Conservation (phyloP, 2,888 invertebrate species). For the Platyscelio sp. region DNA sequence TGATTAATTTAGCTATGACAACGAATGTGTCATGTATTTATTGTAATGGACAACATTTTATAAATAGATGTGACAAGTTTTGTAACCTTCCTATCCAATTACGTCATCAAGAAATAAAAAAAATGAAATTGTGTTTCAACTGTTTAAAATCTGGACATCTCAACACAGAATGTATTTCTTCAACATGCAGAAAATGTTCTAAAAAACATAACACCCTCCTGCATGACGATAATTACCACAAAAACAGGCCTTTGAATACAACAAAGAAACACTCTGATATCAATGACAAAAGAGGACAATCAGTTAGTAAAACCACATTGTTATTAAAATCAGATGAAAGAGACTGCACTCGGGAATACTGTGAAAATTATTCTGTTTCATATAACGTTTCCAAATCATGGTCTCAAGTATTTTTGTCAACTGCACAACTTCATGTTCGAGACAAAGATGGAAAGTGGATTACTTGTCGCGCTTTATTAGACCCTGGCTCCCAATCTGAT, state of each 20-base stretch:
- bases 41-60: constrained; percentile 1
- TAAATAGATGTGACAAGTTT: constrained; percentile 8
- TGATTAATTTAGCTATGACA: background rate
- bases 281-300: background rate
- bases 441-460: constrained; percentile 42
- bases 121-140: constrained; percentile 65
- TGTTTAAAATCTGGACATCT: constrained; percentile 68
- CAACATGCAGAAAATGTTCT: constrained; percentile 66
- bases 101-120: constrained; percentile 13
- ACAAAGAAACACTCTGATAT: background rate
- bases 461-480: constrained; percentile 56
- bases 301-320: background rate
- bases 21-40: background rate
- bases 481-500: constrained; percentile 68
- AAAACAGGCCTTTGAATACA: background rate
- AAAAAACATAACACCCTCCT: constrained; percentile 62
- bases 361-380: background rate
- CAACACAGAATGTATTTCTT: constrained; percentile 53
- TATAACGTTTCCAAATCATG: background rate
- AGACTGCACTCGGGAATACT: too few species aligned
- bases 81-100: background rate
- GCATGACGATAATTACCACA: constrained; percentile 31
- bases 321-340: background rate
- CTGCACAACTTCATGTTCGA: constrained; percentile 62
- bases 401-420: constrained; percentile 58